Evolutionary conservation across 1,140 invertebrate species (phyloP), one percentile per base, ranked within the genome.

Genomic region (Campoletis sonorensis): DNA sequence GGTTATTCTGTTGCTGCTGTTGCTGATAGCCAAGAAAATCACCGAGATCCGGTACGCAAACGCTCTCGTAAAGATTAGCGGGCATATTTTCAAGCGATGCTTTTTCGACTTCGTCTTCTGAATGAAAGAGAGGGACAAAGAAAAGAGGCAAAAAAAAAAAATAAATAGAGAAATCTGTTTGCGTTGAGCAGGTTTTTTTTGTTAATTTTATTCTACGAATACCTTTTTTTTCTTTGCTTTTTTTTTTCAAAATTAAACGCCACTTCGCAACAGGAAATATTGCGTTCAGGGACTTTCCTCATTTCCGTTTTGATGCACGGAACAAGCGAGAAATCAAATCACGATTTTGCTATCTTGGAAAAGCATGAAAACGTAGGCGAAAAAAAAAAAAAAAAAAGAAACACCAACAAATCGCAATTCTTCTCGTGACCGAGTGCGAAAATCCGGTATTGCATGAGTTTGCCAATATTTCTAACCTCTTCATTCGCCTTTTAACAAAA

Each of bases 21-120:
- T 77, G 76, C 80, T 93, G 92, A 88, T 94, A 94, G 58, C 93
- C 93, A 85, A 96, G 92, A 89, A 95, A 95, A 86, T 95, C 94
- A 80, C 93, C 94, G 85, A 96, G 93, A 89, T 97, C 96, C 82
- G 96, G 95, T 86, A 96, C 95, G 89, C 96, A 96, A 85, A 96
- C 94, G 82, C 95, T 94, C 86, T 96, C 96, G 92, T 96, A 97
- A 86, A 96, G 93, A 89, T 93, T 95, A 76, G 92, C 90, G 51
- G 92, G 90, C 87, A 94, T 93, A 87, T 95, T 95, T 88, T 95
- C 95, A 88, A 94, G 90, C 58, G 94, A 93, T 21, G 94, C 92
- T 80, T 94, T 92, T 84, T 95, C 95, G 85, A 94, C 93, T 89
- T 95, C 94, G 33, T 95, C 94, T 88, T 96, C 95, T 96, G 92